These are phyloP conservation scores for Falco punctatus DNA, from an alignment of 2,113 vertebrate genomes.

Conservation along the genomic window DNA sequence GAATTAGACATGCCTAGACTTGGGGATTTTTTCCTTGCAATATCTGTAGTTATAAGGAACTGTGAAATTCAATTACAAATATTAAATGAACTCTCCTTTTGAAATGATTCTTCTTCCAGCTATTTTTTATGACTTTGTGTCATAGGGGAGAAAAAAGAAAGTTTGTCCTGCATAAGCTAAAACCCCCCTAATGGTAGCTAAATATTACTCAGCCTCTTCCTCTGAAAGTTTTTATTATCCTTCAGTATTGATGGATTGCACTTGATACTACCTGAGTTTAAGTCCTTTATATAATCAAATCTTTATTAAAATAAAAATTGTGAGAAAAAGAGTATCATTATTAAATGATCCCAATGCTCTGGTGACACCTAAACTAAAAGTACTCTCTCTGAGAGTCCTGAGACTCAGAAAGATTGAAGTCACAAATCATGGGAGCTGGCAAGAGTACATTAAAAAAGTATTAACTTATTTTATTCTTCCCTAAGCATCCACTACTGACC, in stretches of 20 bases:
- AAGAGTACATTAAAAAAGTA: not conserved
- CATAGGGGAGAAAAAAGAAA: not conserved
- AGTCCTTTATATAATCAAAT: not conserved
- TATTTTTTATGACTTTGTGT: constrained; percentile 11
- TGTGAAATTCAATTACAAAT: constrained; percentile 59
- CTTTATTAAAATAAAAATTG: not conserved
- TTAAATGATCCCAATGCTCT: not conserved
- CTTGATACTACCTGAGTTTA: not conserved
- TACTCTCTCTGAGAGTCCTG: not conserved
- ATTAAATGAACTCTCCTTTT: constrained; percentile 33
- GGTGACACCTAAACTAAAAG: not conserved
- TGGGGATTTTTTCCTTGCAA: constrained; percentile 19
- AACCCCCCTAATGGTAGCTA: not conserved
- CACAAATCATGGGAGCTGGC: not conserved
- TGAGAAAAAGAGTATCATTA: not conserved
- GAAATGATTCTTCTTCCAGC: not conserved
- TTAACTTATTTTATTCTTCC: not conserved
- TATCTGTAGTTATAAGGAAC: constrained; percentile 10
- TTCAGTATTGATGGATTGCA: not conserved
- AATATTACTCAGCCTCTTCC: not conserved
- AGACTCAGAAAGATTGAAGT: not conserved
- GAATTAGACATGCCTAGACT: constrained; percentile 48
- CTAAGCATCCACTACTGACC: not conserved
- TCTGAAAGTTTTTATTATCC: constrained; percentile 5
- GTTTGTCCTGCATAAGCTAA: constrained; percentile 31